phyloP scores from a whole-genome alignment of 2,888 invertebrate genomes.

The Agyllia agylla region DNA sequence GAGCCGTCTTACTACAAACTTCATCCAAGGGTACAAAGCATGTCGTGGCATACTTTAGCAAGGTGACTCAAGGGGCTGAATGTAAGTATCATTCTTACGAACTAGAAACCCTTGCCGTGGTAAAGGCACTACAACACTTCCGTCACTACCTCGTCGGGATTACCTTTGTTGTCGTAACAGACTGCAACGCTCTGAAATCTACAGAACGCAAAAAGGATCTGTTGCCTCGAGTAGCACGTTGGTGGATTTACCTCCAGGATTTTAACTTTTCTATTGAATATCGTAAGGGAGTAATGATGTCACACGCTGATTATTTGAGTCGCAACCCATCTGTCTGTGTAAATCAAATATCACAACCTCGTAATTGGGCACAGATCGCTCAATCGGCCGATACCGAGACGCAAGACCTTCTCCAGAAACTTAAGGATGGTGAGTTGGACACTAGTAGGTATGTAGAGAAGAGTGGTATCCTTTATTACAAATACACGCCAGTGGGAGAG shows the following conservation, averaged over 20 bases:
- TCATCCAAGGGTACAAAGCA: too few species aligned
- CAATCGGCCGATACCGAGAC: slow-evolving; percentile 26
- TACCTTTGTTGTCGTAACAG: not conserved
- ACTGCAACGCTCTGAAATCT: not conserved
- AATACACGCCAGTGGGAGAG: not conserved
- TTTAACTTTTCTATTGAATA: not conserved
- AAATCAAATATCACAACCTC: not conserved
- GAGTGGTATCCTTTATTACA: not conserved
- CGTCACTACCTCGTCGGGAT: not conserved
- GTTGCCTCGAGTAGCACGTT: not conserved
- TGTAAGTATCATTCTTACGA: not conserved
- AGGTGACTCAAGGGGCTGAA: not conserved
- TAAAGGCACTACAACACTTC: not conserved
- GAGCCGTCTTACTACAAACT: too few species aligned
- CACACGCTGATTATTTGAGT: not conserved
- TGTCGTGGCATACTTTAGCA: too few species aligned
- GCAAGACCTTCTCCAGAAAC: not conserved
- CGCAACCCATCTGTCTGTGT: not conserved
- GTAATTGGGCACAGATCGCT: slow-evolving; percentile 56
- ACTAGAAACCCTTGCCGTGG: not conserved
- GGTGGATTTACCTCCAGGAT: not conserved
- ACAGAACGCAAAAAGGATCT: not conserved
- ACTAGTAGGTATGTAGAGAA: not conserved
- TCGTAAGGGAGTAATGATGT: not conserved
- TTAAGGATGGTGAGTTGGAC: not conserved